These are phyloP conservation scores for Heliconius melpomene DNA, from an alignment of 1,140 invertebrate species.

Conservation along the genomic window DNA sequence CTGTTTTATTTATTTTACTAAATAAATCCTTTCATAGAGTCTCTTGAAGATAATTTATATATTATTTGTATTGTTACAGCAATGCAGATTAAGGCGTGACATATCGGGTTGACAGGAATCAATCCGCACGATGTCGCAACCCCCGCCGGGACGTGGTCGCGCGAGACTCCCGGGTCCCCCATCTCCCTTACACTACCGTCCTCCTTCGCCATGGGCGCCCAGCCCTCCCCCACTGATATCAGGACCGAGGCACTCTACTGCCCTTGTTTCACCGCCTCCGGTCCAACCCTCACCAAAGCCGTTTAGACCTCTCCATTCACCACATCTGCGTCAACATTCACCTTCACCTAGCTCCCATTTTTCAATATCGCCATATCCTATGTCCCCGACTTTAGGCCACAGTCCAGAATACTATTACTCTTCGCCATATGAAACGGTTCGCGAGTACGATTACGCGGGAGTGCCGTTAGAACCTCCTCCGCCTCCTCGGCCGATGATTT, in stretches of 20 bases:
- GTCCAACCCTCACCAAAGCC: slow-evolving; percentile 72
- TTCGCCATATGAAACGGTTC: slow-evolving; percentile 82
- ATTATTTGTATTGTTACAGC: slow-evolving; percentile 66
- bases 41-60: too few species aligned
- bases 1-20: too few species aligned
- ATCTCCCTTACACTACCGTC: slow-evolving; percentile 82
- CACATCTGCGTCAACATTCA: slow-evolving; percentile 71
- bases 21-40: neutral
- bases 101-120: slow-evolving; percentile 78
- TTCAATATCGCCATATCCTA: slow-evolving; percentile 77
- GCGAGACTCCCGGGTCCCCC: slow-evolving; percentile 74
- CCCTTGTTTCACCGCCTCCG: slow-evolving; percentile 76
- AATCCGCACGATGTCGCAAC: slow-evolving; percentile 82
- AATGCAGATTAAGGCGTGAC: slow-evolving; percentile 78
- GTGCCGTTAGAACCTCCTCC: slow-evolving; percentile 86
- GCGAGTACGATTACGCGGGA: slow-evolving; percentile 84
- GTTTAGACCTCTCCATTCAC: slow-evolving; percentile 82
- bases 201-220: slow-evolving; percentile 84
- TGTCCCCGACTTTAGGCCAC: slow-evolving; percentile 81
- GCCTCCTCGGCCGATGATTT: slow-evolving; percentile 82
- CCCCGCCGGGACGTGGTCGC: slow-evolving; percentile 78
- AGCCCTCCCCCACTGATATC: slow-evolving; percentile 84
- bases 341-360: slow-evolving; percentile 76
- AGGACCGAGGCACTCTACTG: slow-evolving; percentile 79
- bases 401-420: slow-evolving; percentile 85